Evolutionary conservation across 1,140 invertebrate genomes (phyloP).

Genomic region (Drosophila watanabei): DNA sequence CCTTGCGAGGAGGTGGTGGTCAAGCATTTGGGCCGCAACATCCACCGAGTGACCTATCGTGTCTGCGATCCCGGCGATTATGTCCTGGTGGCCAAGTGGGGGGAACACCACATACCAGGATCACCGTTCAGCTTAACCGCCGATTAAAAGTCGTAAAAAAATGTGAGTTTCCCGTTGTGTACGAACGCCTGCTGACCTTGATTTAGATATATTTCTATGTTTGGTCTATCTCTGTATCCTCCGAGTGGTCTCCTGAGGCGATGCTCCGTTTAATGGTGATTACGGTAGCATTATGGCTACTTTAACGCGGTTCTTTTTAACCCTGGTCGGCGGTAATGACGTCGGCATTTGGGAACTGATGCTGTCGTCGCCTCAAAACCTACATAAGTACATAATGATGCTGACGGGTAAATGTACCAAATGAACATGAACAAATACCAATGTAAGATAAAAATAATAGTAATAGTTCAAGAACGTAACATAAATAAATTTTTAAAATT

Average conservation of each 20-base stretch:
- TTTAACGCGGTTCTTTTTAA: not conserved
- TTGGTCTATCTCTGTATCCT: conserved; percentile 5
- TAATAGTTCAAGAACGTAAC: not conserved
- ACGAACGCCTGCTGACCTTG: conserved; percentile 27
- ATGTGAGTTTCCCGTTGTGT: not conserved
- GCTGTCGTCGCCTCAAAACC: conserved; percentile 46
- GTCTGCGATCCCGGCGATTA: conserved; percentile 94
- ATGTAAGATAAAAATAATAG: not conserved
- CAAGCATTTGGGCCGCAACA: conserved; percentile 93
- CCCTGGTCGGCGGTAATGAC: conserved; percentile 66
- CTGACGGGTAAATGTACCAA: conserved; percentile 59
- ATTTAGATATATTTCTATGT: not conserved
- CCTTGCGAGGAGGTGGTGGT: conserved; percentile 95
- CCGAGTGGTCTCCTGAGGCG: conserved; percentile 14
- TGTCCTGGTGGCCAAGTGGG: conserved; percentile 95
- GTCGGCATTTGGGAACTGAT: conserved; percentile 61
- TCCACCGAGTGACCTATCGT: conserved; percentile 91
- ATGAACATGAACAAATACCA: not conserved
- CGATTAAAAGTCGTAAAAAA: conserved; percentile 27
- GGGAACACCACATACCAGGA: conserved; percentile 95
- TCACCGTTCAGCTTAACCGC: conserved; percentile 93
- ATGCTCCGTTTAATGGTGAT: conserved; percentile 76
- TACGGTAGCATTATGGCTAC: conserved; percentile 64
- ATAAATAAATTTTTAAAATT: not conserved
- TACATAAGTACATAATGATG: conserved; percentile 66